These are phyloP conservation scores for Artibeus lituratus DNA, from an alignment of 2,797 vertebrate genomes.

Conservation along the genomic window DNA sequence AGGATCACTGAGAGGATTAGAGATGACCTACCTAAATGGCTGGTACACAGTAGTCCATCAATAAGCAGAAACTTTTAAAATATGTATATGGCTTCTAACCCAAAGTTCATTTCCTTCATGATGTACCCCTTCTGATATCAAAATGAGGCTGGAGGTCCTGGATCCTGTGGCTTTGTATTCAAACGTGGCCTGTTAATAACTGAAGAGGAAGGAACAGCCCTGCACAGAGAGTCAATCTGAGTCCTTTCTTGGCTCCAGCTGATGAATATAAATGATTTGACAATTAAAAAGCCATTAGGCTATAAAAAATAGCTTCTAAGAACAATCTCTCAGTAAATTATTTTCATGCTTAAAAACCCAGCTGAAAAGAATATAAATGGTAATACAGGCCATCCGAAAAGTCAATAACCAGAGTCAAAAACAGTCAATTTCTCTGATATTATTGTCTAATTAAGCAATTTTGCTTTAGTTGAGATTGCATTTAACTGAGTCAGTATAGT, in stretches of 20 bases:
- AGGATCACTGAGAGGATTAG: neutral
- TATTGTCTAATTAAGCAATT: constrained; percentile 78
- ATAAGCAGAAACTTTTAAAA: neutral
- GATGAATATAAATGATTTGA: constrained; percentile 73
- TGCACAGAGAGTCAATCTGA: constrained; percentile 42
- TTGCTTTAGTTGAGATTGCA: constrained; percentile 69
- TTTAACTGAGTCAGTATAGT: constrained; percentile 62
- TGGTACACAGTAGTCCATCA: neutral
- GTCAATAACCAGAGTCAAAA: constrained; percentile 73
- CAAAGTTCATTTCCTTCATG: neutral
- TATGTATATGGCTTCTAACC: neutral
- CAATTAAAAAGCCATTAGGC: constrained; percentile 78
- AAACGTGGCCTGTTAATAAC: constrained; percentile 47
- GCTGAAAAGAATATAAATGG: constrained; percentile 67
- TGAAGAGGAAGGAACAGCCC: constrained; percentile 25
- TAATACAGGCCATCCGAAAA: constrained; percentile 72
- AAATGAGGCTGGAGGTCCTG: neutral
- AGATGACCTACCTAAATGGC: neutral
- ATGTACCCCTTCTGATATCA: neutral
- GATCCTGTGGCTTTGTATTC: neutral
- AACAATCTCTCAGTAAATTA: constrained; percentile 69
- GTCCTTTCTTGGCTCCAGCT: constrained; percentile 55
- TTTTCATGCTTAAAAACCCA: constrained; percentile 73
- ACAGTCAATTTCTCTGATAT: constrained; percentile 71
- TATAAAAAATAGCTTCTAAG: constrained; percentile 77